phyloP scores from a whole-genome alignment of 2,797 vertebrate genomes.

The Parotocinclus haroldoi region DNA sequence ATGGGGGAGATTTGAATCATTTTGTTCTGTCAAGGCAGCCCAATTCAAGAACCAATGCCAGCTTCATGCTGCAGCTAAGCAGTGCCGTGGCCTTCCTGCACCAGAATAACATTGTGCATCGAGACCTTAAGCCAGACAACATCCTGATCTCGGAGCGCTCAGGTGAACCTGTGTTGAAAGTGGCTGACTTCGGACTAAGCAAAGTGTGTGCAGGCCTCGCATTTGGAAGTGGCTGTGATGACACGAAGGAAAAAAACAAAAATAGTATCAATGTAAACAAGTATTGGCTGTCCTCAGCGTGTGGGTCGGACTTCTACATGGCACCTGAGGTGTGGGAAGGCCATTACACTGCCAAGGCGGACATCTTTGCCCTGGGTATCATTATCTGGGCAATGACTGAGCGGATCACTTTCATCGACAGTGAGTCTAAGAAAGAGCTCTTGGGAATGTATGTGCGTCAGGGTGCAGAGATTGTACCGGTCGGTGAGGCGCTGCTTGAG shows the following conservation, averaged over 20 bases:
- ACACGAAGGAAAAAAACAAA: slow-evolving; percentile 54
- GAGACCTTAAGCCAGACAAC: slow-evolving; percentile 96
- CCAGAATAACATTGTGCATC: slow-evolving; percentile 91
- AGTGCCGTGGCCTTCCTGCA: slow-evolving; percentile 93
- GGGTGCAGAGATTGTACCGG: slow-evolving; percentile 88
- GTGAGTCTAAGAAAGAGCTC: slow-evolving; percentile 90
- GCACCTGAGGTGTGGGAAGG: slow-evolving; percentile 97
- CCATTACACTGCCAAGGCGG: slow-evolving; percentile 97
- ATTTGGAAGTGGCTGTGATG: slow-evolving; percentile 55
- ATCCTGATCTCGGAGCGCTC: slow-evolving; percentile 92
- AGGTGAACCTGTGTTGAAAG: slow-evolving; percentile 85
- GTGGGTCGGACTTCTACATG: slow-evolving; percentile 95
- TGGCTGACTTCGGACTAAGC: slow-evolving; percentile 93
- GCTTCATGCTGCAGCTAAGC: slow-evolving; percentile 94
- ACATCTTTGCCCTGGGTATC: slow-evolving; percentile 95
- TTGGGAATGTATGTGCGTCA: slow-evolving; percentile 91
- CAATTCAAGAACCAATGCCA: slow-evolving; percentile 82
- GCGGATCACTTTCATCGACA: slow-evolving; percentile 92
- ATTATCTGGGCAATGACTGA: slow-evolving; percentile 99
- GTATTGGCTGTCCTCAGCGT: slow-evolving; percentile 91
- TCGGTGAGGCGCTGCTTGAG: slow-evolving; percentile 93
- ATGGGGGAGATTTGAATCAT: slow-evolving; percentile 93
- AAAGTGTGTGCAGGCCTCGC: slow-evolving; percentile 90
- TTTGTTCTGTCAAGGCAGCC: slow-evolving; percentile 89
- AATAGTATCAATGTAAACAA: slow-evolving; percentile 78